Evolutionary conservation across 2,797 vertebrate genomes (phyloP), one percentile per base, ranked within the genome.

Genomic region (Sebastes melanostomus): DNA sequence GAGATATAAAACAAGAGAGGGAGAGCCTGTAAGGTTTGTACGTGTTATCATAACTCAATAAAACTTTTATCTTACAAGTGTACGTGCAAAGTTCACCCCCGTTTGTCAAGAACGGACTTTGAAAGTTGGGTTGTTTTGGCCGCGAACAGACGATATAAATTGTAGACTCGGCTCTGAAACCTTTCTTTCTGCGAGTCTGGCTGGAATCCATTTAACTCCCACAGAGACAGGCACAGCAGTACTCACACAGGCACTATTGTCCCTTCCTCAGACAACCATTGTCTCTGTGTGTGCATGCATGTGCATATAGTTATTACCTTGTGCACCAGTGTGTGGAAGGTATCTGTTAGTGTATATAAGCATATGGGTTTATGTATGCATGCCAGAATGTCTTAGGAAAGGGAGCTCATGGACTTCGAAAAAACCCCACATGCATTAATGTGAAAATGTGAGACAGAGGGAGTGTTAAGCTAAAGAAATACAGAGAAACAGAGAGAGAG

Each of bases 191-290:
- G 36, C 56, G 63, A 6, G 62, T 42, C 34, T 69, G 65, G 61
- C 46, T 66, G 63, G 78, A 89, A 91, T 87, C 75, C 46, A 85
- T 87, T 78, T 24, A 89, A 84, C 72, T 77, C 88, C 83, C 80
- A 90, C 90, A 82, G 93, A 91, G 93, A 85, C 90, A 80, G 86
- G 90, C 89, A 92, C 85, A 70, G 88, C 80, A 75, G 72, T 55
- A 74, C 88, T 83, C 77, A 92, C 88, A 93, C 87, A 88, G 83
- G n/a, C 81, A 9, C 89, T 61, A 88, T 92, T 93, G 93, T 95
- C 77, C 65, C 73, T 59, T 66, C 80, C 85, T 92, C 83, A 89
- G 68, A 83, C 82, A 66, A 60, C 85, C 82, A 88, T 89, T 92
- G 89, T 92, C 80, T 86, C 80, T n/a, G 72, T 73, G 77, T 85